Base-by-base conservation (phyloP, 2,113 vertebrate genomes). In the Phaethon lepturus region DNA sequence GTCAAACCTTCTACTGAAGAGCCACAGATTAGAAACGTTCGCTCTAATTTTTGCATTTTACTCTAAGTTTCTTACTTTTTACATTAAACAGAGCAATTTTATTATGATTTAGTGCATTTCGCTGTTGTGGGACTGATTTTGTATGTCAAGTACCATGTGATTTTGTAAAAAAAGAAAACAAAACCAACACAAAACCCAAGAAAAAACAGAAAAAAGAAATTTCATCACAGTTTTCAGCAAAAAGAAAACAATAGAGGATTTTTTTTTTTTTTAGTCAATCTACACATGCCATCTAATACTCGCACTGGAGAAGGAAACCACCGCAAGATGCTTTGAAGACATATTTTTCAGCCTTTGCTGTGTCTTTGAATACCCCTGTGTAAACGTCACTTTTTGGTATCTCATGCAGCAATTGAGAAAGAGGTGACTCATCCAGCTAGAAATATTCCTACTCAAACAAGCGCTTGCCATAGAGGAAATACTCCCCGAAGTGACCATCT, bases 21-120 rank as follows among this genome's bases (percentile, higher is more conserved):
- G 83, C 95, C 88, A 58, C 88, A 35, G 77, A 97, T 73, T 23
- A 98, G 95, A 94, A 94, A 95, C 9, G 63, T 97, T 64, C 95
- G 64, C 71, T 98, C 97, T 35, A 98, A 96, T 92, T 98, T 99
- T 84, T 98, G 98, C 94, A 96, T 91, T 86, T 78, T 98, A 89
- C 55, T 98, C 71, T 98, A 95, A 97, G 55, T 72, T 74, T 52
- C 89, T 94, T 89, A 93, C 4, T 95, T 87, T 91, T 89, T 88
- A 93, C 81, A 68, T 92, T 78, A 90, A 94, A 79, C 74, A 88
- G 76, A 91, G 29, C 56, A n/a, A 44, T 80, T 94, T 86, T 77
- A 33, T 79, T 60, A 72, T 96, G 63, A 73, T 85, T 87, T 88
- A 68, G 59, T 90, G 64, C 73, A 49, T 95, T 97, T 91, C 92